Percentiles rank a stretch among this genome's conserved stretches.
These are phyloP conservation scores for Corythoichthys intestinalis DNA, from an alignment of 2,113 vertebrate species.

Conservation along the genomic window DNA sequence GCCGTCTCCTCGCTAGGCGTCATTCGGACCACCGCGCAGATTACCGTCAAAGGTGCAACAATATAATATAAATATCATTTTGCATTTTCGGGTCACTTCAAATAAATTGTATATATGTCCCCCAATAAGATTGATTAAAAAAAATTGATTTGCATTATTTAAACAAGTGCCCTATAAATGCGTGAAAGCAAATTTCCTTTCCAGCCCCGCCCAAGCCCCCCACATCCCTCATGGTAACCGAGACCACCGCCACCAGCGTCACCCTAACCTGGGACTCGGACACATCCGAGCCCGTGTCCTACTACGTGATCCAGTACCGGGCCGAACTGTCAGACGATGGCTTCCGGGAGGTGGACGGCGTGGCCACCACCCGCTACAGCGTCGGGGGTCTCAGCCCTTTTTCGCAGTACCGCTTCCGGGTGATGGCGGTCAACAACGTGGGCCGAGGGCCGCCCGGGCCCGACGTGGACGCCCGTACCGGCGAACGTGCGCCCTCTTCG, in stretches of 20 bases:
- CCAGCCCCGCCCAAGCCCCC: conserved; percentile 91
- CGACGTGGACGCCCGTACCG: conserved; percentile 81
- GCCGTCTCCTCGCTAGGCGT: conserved; percentile 92
- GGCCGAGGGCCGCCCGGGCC: conserved; percentile 86
- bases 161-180: no score
- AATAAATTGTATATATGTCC: no score
- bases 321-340: conserved; percentile 72
- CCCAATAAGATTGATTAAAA: no score
- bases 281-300: conserved; percentile 88
- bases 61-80: no score
- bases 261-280: conserved; percentile 97
- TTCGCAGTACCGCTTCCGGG: conserved; percentile 88
- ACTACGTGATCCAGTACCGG: conserved; percentile 93
- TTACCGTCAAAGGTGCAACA: conserved; percentile 87
- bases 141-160: no score
- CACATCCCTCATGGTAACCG: conserved; percentile 84
- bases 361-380: conserved; percentile 97
- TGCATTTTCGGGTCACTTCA: background rate
- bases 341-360: conserved; percentile 94
- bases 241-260: conserved; percentile 96
- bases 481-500: conserved; percentile 93
- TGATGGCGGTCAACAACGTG: conserved; percentile 92
- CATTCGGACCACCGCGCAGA: conserved; percentile 91
- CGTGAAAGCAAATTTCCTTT: background rate
- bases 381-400: conserved; percentile 95